These are phyloP conservation scores for Cantharis nigra DNA, from an alignment of 2,888 invertebrate species.

Conservation along the genomic window DNA sequence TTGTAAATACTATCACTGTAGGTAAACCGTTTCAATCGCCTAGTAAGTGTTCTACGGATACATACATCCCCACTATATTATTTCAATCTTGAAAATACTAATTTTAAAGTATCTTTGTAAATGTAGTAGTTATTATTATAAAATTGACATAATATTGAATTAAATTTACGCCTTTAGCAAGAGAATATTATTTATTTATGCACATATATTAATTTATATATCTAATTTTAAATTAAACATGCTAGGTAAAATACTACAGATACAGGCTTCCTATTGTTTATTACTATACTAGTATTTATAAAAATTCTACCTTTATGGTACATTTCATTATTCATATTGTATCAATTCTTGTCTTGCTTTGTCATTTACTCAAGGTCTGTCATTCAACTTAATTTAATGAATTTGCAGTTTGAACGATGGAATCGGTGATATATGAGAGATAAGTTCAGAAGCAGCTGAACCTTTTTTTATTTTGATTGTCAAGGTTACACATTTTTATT, in stretches of 20 bases:
- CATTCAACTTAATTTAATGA: not conserved
- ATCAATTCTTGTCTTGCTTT: not conserved
- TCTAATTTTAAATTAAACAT: not conserved
- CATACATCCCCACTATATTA: not conserved
- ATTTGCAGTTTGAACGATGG: not conserved
- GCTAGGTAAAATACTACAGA: not conserved
- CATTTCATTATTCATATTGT: not conserved
- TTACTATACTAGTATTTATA: not conserved
- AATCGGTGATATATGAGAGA: not conserved
- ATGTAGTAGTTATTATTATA: not conserved
- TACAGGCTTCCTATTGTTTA: not conserved
- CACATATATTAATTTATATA: not conserved
- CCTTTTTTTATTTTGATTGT: slow-evolving; percentile 3
- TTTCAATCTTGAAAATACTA: not conserved
- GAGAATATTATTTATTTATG: not conserved
- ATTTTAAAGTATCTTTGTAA: not conserved
- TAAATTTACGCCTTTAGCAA: not conserved
- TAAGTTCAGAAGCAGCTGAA: not conserved
- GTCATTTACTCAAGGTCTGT: not conserved
- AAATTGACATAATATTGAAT: not conserved
- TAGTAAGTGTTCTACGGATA: not conserved
- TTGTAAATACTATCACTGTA: not conserved
- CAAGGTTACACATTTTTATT: slow-evolving; percentile 14
- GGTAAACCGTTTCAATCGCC: not conserved
- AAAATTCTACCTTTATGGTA: not conserved